Evolutionary conservation across 2,888 invertebrate species (phyloP), one percentile per base, ranked within the genome.

Genomic region (Platycheirus albimanus): DNA sequence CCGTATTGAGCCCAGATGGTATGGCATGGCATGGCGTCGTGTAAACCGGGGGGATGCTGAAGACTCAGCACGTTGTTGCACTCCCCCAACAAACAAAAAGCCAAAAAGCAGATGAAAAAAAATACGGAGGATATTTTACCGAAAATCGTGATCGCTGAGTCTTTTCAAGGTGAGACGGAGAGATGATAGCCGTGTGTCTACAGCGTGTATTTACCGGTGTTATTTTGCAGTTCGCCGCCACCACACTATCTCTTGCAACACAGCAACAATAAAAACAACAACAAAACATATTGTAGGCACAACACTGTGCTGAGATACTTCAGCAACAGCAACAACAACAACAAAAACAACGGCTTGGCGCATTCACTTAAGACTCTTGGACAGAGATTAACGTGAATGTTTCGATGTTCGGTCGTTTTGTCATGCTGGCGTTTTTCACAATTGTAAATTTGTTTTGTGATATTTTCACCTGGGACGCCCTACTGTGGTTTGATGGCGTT

Each of bases 381-480:
- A 83, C 83, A 83, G 83, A 83, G 83, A 83, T 83, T 83, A 83
- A 83, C 83, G 83, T 83, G 83, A 83, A 83, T 83, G 83, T 83
- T 83, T 78, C 83, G 83, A 83, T 83, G 83, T 83, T 83, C 78
- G 78, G 83, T 83, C 83, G 78, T 83, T 83, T 83, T 83, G 83
- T 83, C 83, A 83, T 83, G 83, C 83, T 83, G 83, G 83, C 78
- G 83, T 83, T 83, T 78, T 83, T 83, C 83, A 83, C 83, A 83
- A 83, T 83, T 83, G 83, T 83, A 83, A 83, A 83, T 83, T 83
- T 78, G 83, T 83, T 83, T 74, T 77, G 83, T 72, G 83, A 83
- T 78, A 83, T 83, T 83, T 83, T 83, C 83, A 83, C 83, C 77
- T 74, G 72, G 83, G 77, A 83, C 77, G 74, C 83, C 83, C 81